Conservation (phyloP, 2,113 vertebrate species). For the Anser cygnoides region DNA sequence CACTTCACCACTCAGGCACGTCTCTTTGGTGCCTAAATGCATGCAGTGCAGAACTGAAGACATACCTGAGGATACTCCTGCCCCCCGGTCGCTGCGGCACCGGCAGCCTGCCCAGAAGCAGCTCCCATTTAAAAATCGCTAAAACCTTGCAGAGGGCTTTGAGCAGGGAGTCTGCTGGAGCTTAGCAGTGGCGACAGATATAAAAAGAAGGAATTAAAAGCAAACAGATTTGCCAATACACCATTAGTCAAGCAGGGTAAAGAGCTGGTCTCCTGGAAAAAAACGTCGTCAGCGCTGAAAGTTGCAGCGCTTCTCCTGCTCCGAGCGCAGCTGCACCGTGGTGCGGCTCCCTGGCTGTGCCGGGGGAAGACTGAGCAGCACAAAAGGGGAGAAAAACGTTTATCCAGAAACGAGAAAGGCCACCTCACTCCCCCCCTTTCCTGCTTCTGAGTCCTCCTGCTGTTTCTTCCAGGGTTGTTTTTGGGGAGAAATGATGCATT, state of each 20-base stretch:
- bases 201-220: background rate
- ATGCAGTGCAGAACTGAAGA: background rate
- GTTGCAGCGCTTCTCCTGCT: background rate
- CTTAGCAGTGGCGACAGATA: background rate
- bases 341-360: background rate
- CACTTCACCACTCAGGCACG: rapidly evolving
- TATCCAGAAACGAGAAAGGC: background rate
- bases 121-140: background rate
- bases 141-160: background rate
- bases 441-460: background rate
- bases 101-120: background rate
- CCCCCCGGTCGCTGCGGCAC: background rate
- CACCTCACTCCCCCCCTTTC: background rate
- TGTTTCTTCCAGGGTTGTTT: background rate
- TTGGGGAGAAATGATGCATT: rapidly evolving
- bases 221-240: background rate
- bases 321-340: background rate
- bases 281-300: background rate
- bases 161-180: background rate
- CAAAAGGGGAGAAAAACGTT: background rate
- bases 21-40: background rate
- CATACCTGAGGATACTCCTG: background rate
- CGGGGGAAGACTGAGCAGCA: background rate
- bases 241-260: background rate
- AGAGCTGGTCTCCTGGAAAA: background rate